phyloP scores from a whole-genome alignment of 1,140 invertebrate genomes.

The Hylaeus anthracinus region DNA sequence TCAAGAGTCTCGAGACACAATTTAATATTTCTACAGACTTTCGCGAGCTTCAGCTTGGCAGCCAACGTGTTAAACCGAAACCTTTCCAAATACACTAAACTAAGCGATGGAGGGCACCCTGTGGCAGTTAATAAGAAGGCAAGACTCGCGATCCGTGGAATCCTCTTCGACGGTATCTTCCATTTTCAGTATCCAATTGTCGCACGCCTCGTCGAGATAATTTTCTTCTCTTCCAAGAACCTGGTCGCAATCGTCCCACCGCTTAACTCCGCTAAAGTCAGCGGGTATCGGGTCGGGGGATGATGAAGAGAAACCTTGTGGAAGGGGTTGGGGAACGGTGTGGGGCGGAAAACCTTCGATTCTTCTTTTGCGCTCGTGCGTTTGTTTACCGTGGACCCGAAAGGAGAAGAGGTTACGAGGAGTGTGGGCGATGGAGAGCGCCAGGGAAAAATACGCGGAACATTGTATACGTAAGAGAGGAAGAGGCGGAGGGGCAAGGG shows the following conservation, averaged over 20 bases:
- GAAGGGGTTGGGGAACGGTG: background rate
- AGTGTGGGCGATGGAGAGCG: constrained; percentile 5
- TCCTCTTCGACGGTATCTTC: too few relatives aligned
- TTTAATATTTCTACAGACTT: too few relatives aligned
- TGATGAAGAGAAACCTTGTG: background rate
- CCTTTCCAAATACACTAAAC: too few relatives aligned
- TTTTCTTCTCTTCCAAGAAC: constrained; percentile 20
- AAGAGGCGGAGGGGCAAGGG: background rate
- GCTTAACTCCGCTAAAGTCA: constrained; percentile 56
- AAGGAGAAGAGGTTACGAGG: constrained; percentile 29
- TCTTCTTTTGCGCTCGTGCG: constrained; percentile 62
- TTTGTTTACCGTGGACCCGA: constrained; percentile 69
- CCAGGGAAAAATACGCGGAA: constrained; percentile 52
- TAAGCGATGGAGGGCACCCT: too few relatives aligned
- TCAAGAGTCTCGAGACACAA: too few relatives aligned
- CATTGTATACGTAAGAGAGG: constrained; percentile 48
- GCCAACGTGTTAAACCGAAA: too few relatives aligned
- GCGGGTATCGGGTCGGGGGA: constrained; percentile 8
- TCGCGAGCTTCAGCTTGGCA: too few relatives aligned
- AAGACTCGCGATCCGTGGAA: too few relatives aligned
- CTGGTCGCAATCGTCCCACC: constrained; percentile 40
- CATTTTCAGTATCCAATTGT: background rate
- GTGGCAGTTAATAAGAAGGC: too few relatives aligned
- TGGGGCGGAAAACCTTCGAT: constrained; percentile 53
- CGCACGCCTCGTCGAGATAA: constrained; percentile 27